Conservation (phyloP, 2,797 vertebrate genomes). For the Fringilla coelebs region DNA sequence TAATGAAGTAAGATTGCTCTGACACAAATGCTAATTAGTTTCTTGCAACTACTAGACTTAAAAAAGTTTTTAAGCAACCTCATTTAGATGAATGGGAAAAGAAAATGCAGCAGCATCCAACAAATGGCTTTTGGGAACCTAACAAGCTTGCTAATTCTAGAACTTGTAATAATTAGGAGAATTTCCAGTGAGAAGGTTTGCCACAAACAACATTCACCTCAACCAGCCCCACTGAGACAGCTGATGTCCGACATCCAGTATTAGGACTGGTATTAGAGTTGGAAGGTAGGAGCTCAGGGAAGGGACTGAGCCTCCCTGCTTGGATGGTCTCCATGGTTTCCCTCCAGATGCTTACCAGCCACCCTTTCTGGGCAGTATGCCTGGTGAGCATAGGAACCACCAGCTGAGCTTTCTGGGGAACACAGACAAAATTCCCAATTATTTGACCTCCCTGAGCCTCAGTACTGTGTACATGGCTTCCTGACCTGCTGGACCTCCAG, state of each 20-base stretch:
- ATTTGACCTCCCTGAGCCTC: neutral
- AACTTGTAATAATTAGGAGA: neutral
- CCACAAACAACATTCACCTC: neutral
- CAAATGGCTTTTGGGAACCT: neutral
- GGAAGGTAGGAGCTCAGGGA: neutral
- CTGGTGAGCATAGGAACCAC: neutral
- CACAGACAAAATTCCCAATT: neutral
- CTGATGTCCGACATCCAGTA: neutral
- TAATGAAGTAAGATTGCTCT: neutral
- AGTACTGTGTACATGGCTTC: neutral
- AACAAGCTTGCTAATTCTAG: neutral
- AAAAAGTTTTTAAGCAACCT: neutral
- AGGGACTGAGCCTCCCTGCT: neutral
- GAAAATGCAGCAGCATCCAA: neutral
- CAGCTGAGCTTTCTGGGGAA: neutral
- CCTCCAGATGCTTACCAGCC: neutral
- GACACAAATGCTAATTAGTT: constrained; percentile 31
- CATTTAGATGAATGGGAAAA: neutral
- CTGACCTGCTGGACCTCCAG: neutral
- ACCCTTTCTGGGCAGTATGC: neutral
- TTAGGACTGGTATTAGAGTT: neutral
- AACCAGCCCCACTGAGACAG: neutral
- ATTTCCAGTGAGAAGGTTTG: neutral
- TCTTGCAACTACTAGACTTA: neutral
- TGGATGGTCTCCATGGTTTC: fast-evolving